Conservation (phyloP, 2,113 vertebrate genomes). For the Bucco capensis region DNA sequence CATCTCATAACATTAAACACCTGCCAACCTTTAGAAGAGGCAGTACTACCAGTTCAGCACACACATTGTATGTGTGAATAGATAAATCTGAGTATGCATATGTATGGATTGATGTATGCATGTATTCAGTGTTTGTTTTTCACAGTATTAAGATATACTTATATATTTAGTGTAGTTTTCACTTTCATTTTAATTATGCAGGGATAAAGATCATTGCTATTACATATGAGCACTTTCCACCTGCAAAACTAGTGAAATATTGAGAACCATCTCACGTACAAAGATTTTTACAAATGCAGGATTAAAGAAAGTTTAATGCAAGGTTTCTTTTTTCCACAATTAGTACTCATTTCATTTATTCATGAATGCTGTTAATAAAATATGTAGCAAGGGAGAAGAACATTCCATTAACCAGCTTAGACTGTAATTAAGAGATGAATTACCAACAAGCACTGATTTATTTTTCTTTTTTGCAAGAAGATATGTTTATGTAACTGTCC, state of each 20-base stretch:
- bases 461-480: conserved; percentile 26
- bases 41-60: neutral
- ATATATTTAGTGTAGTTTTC: neutral
- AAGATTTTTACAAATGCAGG: neutral
- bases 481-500: neutral
- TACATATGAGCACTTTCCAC: neutral
- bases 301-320: neutral
- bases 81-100: neutral
- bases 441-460: conserved; percentile 25
- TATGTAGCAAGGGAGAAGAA: conserved; percentile 45
- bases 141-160: neutral
- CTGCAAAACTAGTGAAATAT: neutral
- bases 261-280: neutral
- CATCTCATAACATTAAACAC: neutral
- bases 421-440: conserved; percentile 59
- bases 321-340: conserved; percentile 27
- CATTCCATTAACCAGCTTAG: conserved; percentile 14
- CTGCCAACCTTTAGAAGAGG: neutral
- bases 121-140: neutral
- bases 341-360: conserved; percentile 51
- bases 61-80: neutral
- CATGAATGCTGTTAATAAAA: conserved; percentile 47
- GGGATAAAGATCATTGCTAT: neutral
- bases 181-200: neutral
- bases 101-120: neutral